A percentile compares a stretch with the other conserved stretches of the same genome.
Conservation (phyloP, 2,113 vertebrate genomes). For the Pardalotus punctatus region DNA sequence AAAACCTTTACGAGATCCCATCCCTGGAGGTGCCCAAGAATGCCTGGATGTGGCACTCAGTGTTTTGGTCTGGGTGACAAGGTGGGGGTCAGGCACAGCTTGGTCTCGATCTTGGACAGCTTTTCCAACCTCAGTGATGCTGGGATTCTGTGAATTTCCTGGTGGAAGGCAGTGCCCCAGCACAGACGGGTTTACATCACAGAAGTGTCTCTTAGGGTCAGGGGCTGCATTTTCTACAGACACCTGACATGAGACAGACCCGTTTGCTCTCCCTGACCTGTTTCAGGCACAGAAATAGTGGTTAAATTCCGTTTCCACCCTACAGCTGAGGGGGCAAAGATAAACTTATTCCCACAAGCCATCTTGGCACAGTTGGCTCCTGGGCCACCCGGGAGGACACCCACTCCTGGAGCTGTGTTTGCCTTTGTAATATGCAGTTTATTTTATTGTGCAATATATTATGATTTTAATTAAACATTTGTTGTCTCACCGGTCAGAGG, state of each 20-base stretch:
- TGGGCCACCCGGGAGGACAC: not conserved
- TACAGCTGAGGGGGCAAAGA: not conserved
- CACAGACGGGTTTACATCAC: accelerated
- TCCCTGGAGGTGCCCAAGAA: not conserved
- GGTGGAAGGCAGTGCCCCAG: not conserved
- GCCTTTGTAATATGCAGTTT: not conserved
- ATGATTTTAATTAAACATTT: not conserved
- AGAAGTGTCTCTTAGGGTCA: not conserved
- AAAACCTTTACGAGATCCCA: not conserved
- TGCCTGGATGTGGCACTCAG: accelerated
- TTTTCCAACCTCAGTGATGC: accelerated
- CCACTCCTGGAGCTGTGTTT: not conserved
- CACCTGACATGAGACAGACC: accelerated
- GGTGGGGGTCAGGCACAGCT: accelerated
- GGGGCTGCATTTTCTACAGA: not conserved
- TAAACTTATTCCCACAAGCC: not conserved
- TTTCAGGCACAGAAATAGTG: not conserved
- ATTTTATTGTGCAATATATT: not conserved
- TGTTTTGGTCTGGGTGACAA: not conserved
- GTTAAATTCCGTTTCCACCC: not conserved
- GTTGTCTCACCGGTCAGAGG: not conserved
- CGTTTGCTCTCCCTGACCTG: not conserved
- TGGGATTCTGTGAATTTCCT: not conserved
- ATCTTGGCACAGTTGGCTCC: not conserved
- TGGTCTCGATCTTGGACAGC: too few relatives aligned